Conservation (phyloP, 2,797 vertebrate genomes). For the Aldrovandia affinis region DNA sequence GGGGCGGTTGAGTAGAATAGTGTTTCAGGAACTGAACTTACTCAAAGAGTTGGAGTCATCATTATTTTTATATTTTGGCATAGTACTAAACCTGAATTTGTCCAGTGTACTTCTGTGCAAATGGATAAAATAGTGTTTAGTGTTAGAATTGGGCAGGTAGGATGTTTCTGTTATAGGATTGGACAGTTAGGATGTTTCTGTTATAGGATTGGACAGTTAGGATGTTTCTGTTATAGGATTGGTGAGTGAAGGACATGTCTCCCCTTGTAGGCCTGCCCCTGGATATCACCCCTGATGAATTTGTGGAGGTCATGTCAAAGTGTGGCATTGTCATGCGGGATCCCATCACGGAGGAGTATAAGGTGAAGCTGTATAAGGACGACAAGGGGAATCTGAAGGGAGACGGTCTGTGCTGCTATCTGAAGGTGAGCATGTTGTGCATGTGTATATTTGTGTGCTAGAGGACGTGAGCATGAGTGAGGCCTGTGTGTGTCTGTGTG, state of each 20-base stretch:
- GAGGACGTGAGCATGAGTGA: slow-evolving; percentile 36
- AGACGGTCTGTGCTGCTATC: slow-evolving; percentile 94
- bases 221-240: neutral
- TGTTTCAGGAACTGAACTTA: neutral
- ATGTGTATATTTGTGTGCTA: neutral
- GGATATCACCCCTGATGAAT: slow-evolving; percentile 90
- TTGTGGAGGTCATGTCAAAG: slow-evolving; percentile 90
- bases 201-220: neutral
- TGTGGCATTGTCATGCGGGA: slow-evolving; percentile 95
- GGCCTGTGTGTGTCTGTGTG: neutral
- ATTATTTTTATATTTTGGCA: neutral
- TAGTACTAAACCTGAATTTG: neutral
- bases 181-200: neutral
- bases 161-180: neutral
- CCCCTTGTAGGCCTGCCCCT: slow-evolving; percentile 84
- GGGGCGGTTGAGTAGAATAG: neutral
- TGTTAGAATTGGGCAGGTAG: neutral
- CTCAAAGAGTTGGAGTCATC: neutral
- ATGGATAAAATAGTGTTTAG: neutral
- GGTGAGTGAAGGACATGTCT: neutral
- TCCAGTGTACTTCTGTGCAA: neutral
- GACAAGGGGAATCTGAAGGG: slow-evolving; percentile 92
- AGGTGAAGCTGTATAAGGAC: slow-evolving; percentile 95
- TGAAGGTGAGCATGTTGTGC: slow-evolving; percentile 74
- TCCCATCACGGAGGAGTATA: slow-evolving; percentile 88